Conservation (phyloP, 2,113 vertebrate species). For the Grammomys surdaster region DNA sequence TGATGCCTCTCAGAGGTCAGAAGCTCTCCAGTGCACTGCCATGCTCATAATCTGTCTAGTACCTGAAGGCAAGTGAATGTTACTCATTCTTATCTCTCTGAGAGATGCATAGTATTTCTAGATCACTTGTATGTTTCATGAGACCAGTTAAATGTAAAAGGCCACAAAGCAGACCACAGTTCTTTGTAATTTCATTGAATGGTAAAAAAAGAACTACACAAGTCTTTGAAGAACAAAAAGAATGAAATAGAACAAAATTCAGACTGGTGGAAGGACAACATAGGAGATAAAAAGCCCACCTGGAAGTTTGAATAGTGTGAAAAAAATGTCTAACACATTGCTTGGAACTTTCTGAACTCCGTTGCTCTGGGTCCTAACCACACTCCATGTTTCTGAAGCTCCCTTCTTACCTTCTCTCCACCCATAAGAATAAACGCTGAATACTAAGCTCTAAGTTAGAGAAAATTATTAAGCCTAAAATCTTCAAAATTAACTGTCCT, state of each 20-base stretch:
- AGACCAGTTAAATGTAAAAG: constrained; percentile 57
- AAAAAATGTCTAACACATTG: constrained; percentile 11
- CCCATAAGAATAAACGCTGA: neutral
- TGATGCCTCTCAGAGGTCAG: neutral
- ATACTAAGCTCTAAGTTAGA: neutral
- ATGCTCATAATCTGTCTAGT: constrained; percentile 25
- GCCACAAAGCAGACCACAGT: neutral
- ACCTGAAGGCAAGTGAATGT: neutral
- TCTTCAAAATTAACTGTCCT: constrained; percentile 52
- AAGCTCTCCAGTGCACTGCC: neutral
- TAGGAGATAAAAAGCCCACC: neutral
- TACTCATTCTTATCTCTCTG: neutral
- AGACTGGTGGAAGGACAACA: neutral
- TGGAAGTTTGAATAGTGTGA: neutral
- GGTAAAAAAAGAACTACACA: constrained; percentile 2
- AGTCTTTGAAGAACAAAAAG: constrained; percentile 33
- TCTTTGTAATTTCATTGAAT: neutral
- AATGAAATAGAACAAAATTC: constrained; percentile 46
- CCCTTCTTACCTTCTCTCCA: neutral
- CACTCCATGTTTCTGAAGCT: neutral
- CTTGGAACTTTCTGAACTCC: constrained; percentile 16
- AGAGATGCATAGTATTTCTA: constrained; percentile 44
- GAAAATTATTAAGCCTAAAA: constrained; percentile 41
- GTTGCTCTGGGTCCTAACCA: neutral
- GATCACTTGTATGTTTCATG: neutral